These are phyloP conservation scores for Falco berigora DNA, from an alignment of 2,797 vertebrate genomes.

Conservation along the genomic window DNA sequence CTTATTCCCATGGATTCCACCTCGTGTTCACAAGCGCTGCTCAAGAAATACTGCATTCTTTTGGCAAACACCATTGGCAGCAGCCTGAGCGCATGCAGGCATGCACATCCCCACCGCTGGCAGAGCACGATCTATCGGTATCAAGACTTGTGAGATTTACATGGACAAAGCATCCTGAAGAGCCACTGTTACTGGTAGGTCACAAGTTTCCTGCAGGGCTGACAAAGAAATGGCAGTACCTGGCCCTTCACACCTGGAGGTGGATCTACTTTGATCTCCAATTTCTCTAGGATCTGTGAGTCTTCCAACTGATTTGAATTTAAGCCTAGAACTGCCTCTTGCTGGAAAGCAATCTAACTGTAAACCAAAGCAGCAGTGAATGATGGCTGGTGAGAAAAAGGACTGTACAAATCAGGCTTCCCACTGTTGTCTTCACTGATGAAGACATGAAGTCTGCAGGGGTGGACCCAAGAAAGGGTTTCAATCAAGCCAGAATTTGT, in stretches of 20 bases:
- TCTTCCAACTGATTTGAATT: not conserved
- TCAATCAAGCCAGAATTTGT: not conserved
- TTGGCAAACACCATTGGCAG: not conserved
- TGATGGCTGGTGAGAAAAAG: not conserved
- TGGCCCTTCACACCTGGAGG: not conserved
- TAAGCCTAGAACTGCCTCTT: not conserved
- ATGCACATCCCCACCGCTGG: not conserved
- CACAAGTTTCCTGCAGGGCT: not conserved
- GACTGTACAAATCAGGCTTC: not conserved
- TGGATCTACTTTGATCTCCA: not conserved
- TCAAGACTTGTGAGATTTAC: not conserved
- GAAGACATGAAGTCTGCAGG: not conserved
- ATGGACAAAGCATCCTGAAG: not conserved
- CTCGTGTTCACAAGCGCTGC: not conserved
- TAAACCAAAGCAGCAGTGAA: not conserved
- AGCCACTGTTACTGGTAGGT: not conserved
- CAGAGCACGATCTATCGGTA: not conserved
- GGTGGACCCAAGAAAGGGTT: not conserved
- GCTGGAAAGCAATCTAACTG: not conserved
- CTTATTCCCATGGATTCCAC: not conserved
- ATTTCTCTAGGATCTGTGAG: not conserved
- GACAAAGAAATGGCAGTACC: not conserved
- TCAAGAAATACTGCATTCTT: not conserved
- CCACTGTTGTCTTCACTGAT: not conserved
- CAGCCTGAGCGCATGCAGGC: not conserved